phyloP scores from a whole-genome alignment of 2,888 invertebrate genomes.

The Zeuzera pyrina region DNA sequence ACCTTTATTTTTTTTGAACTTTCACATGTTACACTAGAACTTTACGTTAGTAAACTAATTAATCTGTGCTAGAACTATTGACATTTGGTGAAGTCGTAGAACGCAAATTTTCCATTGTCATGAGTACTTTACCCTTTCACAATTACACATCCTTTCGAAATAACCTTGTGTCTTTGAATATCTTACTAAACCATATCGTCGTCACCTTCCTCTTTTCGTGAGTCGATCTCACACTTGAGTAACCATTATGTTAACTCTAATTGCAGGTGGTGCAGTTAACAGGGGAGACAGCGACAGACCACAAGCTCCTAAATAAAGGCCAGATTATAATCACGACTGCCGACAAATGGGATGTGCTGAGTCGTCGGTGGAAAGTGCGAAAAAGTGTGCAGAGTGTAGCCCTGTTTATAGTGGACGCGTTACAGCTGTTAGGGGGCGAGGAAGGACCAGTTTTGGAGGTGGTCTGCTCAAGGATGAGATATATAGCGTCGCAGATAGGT shows the following conservation, averaged over 20 bases:
- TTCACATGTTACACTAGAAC: too few relatives aligned
- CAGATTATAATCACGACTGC: conserved; percentile 98
- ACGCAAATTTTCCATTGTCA: too few relatives aligned
- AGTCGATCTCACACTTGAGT: too few relatives aligned
- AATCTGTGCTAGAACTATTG: too few relatives aligned
- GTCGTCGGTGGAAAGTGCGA: conserved; percentile 98
- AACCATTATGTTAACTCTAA: conserved; percentile 2
- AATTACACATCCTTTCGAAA: too few relatives aligned
- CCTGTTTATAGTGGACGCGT: conserved; percentile 96
- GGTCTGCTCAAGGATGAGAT: conserved; percentile 92
- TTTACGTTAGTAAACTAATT: too few relatives aligned
- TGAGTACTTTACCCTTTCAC: too few relatives aligned
- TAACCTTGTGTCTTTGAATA: too few relatives aligned
- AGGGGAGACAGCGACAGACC: conserved; percentile 97
- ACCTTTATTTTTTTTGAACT: too few relatives aligned
- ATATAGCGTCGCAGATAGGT: conserved; percentile 96
- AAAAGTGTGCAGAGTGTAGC: conserved; percentile 98
- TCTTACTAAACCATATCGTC: too few relatives aligned
- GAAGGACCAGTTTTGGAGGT: conserved; percentile 96
- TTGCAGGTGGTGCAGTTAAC: conserved; percentile 89
- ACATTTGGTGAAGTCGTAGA: too few relatives aligned
- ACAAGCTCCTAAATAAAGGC: conserved; percentile 92
- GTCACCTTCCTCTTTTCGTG: too few relatives aligned
- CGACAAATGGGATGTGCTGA: conserved; percentile 99
- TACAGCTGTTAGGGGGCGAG: conserved; percentile 91